Percentiles rank a stretch among this genome's conserved stretches.
Conservation (phyloP, 2,797 vertebrate species). For the Falco biarmicus region DNA sequence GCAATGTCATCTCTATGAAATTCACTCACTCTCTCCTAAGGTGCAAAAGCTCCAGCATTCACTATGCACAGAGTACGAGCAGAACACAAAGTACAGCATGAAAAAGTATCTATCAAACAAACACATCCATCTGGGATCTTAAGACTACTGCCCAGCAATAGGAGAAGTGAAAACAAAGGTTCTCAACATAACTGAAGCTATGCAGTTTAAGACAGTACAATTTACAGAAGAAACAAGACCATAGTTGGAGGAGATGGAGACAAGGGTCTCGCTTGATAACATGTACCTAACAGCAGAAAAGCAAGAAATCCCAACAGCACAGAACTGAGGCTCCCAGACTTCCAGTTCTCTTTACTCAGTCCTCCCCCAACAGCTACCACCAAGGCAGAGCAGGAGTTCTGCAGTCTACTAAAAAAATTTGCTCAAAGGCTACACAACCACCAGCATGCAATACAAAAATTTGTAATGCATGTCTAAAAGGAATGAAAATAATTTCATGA, state of each 20-base stretch:
- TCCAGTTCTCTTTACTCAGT: not conserved
- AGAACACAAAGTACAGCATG: not conserved
- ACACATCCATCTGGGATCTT: not conserved
- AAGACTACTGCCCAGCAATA: not conserved
- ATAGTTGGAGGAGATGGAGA: fast-evolving
- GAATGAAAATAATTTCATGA: not conserved
- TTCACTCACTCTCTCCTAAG: not conserved
- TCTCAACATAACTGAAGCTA: not conserved
- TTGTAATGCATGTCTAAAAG: not conserved
- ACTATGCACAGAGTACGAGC: not conserved
- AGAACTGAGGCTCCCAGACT: not conserved
- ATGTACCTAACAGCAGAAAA: not conserved
- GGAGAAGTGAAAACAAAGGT: not conserved
- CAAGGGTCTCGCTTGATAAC: not conserved
- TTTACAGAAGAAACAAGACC: not conserved
- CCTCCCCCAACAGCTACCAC: not conserved
- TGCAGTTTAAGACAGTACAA: not conserved
- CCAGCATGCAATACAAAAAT: not conserved
- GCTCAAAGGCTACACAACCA: not conserved
- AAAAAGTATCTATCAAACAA: not conserved
- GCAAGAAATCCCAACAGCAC: not conserved
- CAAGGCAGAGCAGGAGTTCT: not conserved
- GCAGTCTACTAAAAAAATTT: not conserved
- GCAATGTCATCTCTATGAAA: not conserved
- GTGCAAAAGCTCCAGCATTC: not conserved